Conservation (phyloP, 2,113 vertebrate genomes). For the Vicugna pacos region DNA sequence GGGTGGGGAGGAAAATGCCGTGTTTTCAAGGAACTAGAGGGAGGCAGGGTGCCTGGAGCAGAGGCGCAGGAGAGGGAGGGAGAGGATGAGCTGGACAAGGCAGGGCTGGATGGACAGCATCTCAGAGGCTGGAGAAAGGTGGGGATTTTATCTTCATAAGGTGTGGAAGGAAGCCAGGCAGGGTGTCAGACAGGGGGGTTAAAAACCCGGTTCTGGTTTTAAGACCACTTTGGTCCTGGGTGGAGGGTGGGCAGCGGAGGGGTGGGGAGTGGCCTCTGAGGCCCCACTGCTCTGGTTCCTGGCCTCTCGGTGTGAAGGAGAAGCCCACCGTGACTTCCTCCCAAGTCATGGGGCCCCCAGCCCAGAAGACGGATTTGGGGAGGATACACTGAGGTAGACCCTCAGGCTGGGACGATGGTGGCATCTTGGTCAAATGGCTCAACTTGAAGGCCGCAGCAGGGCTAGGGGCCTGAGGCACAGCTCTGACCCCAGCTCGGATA, state of each 20-base stretch:
- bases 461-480: neutral
- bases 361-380: neutral
- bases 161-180: no score
- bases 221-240: neutral
- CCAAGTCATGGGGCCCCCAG: rapidly evolving
- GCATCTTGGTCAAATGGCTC: neutral
- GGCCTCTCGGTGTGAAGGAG: neutral
- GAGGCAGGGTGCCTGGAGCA: no score
- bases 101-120: no score
- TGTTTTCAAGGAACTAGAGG: no score
- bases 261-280: neutral
- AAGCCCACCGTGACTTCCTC: neutral
- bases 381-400: neutral
- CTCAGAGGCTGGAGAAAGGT: no score
- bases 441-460: rapidly evolving
- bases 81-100: no score
- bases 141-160: no score
- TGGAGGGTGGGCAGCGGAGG: no score
- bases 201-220: neutral
- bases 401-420: neutral
- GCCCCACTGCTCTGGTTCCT: neutral
- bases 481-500: neutral
- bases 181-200: no score
- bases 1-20: no score
- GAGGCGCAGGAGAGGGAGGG: no score